Base-by-base conservation (phyloP, 1,140 invertebrate genomes). In the Drosophila lowei region DNA sequence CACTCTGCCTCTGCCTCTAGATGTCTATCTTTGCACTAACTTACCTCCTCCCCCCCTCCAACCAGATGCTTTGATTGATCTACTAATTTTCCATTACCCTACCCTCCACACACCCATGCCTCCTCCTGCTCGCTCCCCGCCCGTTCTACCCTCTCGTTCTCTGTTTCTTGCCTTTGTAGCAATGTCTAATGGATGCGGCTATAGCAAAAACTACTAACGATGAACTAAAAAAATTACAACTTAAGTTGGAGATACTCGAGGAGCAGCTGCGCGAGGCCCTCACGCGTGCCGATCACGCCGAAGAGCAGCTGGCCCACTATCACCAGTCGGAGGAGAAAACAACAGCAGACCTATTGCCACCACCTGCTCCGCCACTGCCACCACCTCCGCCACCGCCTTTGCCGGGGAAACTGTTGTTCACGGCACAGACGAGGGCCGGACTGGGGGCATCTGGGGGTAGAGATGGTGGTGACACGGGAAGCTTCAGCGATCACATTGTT, bases 191-290 rank as follows among this genome's bases (percentile, higher is more conserved):
- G 88, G 90, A 91, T 75, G 86, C 88, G 80, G 88, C 90, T 74
- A 91, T 91, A 70, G 76, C 86, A 80, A 90, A 90, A 85, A 80
- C 74, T 81, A 91, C 88, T 90, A 91, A 90, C 81, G 90, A 90
- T 76, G 90, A 91, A 90, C 73, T 91, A 84, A 89, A 91, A 88
- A 89, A 86, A 75, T 90, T 91, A 74, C 85, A 90, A 81, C 66
- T 91, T 76, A 91, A 90, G 89, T 78, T 91, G 77, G 85, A 90
- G 63, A 90, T 91, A 52, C 71, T 91, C 41, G 90, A 91, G 84
- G 85, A 89, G 62, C 85, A 91, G 57, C 65, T 91, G 62, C 78
- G 77, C 42, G 56, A 77, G 44, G 85, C 90, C 9, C 47, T 76
- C 25, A 53, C 63, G 34, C 78, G 90, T 34, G 90, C 90, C 47